Evolutionary conservation across 2,888 invertebrate species (phyloP).

Genomic region (Andrena flavipes): DNA sequence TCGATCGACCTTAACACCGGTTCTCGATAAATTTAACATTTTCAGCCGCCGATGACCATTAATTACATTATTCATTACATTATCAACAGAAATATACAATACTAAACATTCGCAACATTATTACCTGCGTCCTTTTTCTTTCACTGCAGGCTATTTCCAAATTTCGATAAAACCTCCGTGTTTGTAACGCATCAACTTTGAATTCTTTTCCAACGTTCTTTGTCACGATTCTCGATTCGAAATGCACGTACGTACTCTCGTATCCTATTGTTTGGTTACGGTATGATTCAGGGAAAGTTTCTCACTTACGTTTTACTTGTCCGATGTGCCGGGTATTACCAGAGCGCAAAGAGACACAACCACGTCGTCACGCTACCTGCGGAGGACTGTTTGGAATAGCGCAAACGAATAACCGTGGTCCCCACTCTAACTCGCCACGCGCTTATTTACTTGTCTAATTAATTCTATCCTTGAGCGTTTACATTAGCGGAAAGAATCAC

Average conservation of each 20-base stretch:
- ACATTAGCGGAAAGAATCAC: not conserved
- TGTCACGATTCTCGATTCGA: too few relatives aligned
- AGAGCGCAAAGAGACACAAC: not conserved
- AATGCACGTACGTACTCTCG: too few relatives aligned
- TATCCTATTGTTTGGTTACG: too few relatives aligned
- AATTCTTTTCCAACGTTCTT: too few relatives aligned
- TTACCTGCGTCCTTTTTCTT: not conserved
- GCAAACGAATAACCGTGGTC: not conserved
- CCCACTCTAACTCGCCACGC: not conserved
- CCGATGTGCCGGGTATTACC: not conserved
- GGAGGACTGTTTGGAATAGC: slow-evolving; percentile 1
- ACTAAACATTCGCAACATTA: not conserved
- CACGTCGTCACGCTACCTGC: not conserved
- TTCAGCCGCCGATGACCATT: not conserved
- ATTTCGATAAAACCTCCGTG: not conserved
- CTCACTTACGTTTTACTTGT: slow-evolving; percentile 9
- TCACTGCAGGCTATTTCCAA: not conserved
- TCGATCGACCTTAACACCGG: slow-evolving; percentile 3
- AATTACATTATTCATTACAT: not conserved
- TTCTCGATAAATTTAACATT: not conserved
- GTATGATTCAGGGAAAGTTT: too few relatives aligned
- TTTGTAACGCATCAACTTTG: too few relatives aligned
- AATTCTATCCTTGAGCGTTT: slow-evolving; percentile 25
- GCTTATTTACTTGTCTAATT: slow-evolving; percentile 28
- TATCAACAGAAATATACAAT: too few relatives aligned